Evolutionary conservation across 2,113 vertebrate species (phyloP).

Genomic region (Circaetus gallicus): DNA sequence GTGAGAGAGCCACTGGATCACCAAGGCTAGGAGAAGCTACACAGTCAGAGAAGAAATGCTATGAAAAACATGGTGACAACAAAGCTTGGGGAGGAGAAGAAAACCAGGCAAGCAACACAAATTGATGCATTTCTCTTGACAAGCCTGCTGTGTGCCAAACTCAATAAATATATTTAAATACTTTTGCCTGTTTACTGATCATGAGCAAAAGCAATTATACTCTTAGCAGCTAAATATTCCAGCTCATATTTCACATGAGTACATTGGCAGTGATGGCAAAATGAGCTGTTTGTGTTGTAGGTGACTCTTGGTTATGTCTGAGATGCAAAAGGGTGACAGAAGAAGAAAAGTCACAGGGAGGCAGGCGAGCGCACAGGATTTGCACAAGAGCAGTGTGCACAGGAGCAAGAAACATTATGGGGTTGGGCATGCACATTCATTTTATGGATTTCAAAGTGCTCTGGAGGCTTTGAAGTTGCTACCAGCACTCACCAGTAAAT

Average conservation of each 20-base stretch:
- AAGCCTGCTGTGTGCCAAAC: not conserved
- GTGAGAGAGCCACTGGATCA: not conserved
- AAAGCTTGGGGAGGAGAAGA: not conserved
- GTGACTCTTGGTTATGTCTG: not conserved
- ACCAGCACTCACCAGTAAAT: not conserved
- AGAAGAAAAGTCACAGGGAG: not conserved
- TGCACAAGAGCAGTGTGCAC: not conserved
- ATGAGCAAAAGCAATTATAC: not conserved
- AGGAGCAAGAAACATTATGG: not conserved
- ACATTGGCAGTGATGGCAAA: not conserved
- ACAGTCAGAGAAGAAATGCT: not conserved
- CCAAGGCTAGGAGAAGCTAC: not conserved
- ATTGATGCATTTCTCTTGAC: not conserved
- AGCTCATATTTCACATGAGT: not conserved
- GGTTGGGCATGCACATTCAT: not conserved
- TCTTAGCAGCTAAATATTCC: not conserved
- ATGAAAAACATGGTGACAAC: not conserved
- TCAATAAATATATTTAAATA: not conserved
- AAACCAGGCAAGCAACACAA: not conserved
- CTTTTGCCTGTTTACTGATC: not conserved
- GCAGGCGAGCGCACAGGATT: not conserved
- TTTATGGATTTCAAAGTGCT: not conserved
- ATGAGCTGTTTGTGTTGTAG: not conserved
- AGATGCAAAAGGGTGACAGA: not conserved
- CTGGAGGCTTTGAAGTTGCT: conserved; percentile 1